Base-by-base conservation (phyloP, 1,140 invertebrate genomes). In the Frieseomelitta varia region DNA sequence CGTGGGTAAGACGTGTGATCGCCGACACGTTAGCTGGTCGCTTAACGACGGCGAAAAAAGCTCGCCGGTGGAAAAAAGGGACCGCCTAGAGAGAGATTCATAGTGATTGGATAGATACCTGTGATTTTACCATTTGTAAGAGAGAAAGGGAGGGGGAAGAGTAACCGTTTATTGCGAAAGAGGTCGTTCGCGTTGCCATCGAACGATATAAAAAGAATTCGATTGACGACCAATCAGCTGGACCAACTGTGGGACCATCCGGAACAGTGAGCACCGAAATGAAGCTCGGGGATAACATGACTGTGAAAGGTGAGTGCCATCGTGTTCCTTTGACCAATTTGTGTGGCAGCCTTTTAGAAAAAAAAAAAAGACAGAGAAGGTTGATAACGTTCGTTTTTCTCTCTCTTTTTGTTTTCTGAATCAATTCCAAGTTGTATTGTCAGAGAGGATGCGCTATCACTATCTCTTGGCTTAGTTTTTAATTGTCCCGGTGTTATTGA, bases 201-300 rank as follows among this genome's bases (percentile, higher is more conserved):
- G 27, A 47, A 4, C 53, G 47, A n/a, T 61, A 14, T 55, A 14
- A 12, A 8, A 39, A 24, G 71, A 47, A 11, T 21, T 79, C 30
- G 19, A 34, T n/a, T 47, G 68, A 21, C 19, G 11, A 39, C 71
- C 27, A 39, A 51, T 68, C 79, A 56, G 24, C 63, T 58, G 78
- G 51, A 68, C 63, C 53, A 58, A 55, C 85, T 47, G 34, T 82
- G 80, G 65, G 84, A 73, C 76, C 87, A 74, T 79, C 39, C 55
- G 61, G 68, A 72, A 51, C 61, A 56, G 39, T 56, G 68, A 24
- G 55, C 83, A 78, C 74, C 87, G 86, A 88, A 72, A 91, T 91
- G 90, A 91, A 91, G 73, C 83, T 90, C 58, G 86, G 88, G 73
- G 90, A 91, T 86, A 90, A 91, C 51, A 80, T 91, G 80, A 88